Conservation (phyloP, 1,140 invertebrate genomes). For the Zaprionus lachaisei region DNA sequence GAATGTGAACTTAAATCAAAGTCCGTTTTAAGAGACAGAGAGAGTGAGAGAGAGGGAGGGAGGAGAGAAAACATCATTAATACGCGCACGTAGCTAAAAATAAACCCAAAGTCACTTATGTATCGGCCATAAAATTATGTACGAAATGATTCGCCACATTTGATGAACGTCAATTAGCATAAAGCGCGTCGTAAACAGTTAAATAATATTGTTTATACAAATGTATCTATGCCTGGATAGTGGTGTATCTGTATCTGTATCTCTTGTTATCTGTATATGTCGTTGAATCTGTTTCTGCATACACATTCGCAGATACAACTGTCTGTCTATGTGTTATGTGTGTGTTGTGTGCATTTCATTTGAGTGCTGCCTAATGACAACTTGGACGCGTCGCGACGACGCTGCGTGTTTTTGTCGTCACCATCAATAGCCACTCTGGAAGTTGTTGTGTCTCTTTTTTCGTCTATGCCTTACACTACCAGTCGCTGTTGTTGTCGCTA, state of each 20-base stretch:
- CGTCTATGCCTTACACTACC: conserved; percentile 31
- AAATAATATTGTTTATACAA: conserved; percentile 73
- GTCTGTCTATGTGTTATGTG: conserved; percentile 4
- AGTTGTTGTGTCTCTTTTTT: conserved; percentile 37
- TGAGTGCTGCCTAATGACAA: conserved; percentile 75
- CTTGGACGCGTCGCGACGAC: conserved; percentile 33
- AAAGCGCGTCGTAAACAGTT: conserved; percentile 77
- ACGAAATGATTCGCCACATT: conserved; percentile 43
- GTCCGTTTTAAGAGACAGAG: not conserved
- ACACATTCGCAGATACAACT: conserved; percentile 8
- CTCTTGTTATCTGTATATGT: not conserved
- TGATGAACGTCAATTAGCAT: conserved; percentile 73
- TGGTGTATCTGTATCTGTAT: conserved; percentile 14
- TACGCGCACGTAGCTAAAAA: conserved; percentile 30
- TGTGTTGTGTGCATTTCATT: conserved; percentile 61
- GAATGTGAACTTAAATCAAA: conserved; percentile 21
- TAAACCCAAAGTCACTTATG: conserved; percentile 41
- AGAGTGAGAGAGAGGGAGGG: not conserved
- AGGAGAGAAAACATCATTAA: not conserved
- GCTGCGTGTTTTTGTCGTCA: conserved; percentile 32
- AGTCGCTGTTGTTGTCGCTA: conserved; percentile 12
- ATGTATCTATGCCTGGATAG: conserved; percentile 35
- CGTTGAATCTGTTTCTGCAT: not conserved
- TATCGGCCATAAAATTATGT: conserved; percentile 23
- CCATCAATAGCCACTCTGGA: conserved; percentile 41